Base-by-base conservation (phyloP, 2,888 invertebrate genomes). In the Aleiodes alternator region DNA sequence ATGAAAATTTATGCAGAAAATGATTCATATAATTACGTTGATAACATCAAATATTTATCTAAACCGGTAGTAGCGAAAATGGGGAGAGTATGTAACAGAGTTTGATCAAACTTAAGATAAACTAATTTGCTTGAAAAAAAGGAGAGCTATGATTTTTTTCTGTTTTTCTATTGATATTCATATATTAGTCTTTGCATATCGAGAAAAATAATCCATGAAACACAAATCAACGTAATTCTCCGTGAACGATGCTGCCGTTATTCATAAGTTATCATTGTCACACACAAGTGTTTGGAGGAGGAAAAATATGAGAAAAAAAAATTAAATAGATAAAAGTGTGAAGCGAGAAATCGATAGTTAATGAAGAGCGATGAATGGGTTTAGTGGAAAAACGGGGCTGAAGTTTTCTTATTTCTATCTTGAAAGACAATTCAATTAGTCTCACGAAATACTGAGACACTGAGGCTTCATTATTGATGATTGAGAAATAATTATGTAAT, bases 201-300 rank as follows among this genome's bases (percentile, higher is more conserved):
- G n/a, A 53, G 50, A 53, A 34, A 69, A 31, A 51, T 43, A 43
- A 43, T 43, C 9, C 4, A 43, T 43, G 43, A 11, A 43, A 43
- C 43, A 79, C 75, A 69, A 70, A 82, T 80, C 77, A 80, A 81
- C 83, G 83, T 84, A 84, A 82, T 85, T 80, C 83, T 85, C 83
- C 82, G 80, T 83, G 82, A 84, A 85, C 82, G 85, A 84, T 84
- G 85, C 85, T 84, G 85, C 85, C 85, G 83, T 84, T 82, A 84
- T 80, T 82, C 81, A 82, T 82, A 80, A 78, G 74, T 78, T 79
- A 76, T 69, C 75, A 77, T 79, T 71, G 75, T 76, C 78, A 74
- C 75, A 48, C 78, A 75, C 76, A 48, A 73, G 73, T 68, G 59
- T 69, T 74, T 74, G 53, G 69, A 70, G 73, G 69, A n/a, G 56